Base-by-base conservation (phyloP, 2,888 invertebrate species). In the Altica lythri region DNA sequence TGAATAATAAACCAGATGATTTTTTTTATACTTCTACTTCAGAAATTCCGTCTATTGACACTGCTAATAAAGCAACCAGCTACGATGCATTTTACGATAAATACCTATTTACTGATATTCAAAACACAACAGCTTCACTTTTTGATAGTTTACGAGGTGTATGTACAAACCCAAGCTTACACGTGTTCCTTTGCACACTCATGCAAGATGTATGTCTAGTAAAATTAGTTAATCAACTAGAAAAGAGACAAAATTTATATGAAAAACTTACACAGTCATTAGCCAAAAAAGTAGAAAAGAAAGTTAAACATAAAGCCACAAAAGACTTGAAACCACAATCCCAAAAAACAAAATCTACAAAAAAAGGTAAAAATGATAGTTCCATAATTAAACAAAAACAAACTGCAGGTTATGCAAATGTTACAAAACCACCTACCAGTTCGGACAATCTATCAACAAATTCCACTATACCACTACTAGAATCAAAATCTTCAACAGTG, bases 141-240 rank as follows among this genome's bases (percentile, higher is more conserved):
- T 40, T 59, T 6, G 38, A 35, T 10, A 51, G 46, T 18, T 45
- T 55, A 10, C 52, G 51, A 47, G 48, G 46, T n/a, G 45, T 63
- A 2, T 42, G 68, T 9, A 50, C 49, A 42, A 59, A 57, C 52
- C 59, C 65, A 0, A 56, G 55, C 34, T 45, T 67, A 4, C 63
- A 66, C 10, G 55, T 63, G n/a, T 60, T 68, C 8, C 25, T 68
- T n/a, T 63, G 64, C 27, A 66, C 65, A 4, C 32, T 69, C 2
- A 48, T 68, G 34, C 65, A 68, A 53, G 68, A 69, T 52, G 43
- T 69, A 8, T 68, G 66, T 32, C 45, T 69, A 4, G 59, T 69
- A 6, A 69, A 63, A 49, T 40, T 69, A 6, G 58, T 69, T 0
- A 61, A 59, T 12, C 62, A 68, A 19, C 38, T 68, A 14, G 64